Conservation (phyloP, 2,113 vertebrate species). For the Hystrix brachyura region DNA sequence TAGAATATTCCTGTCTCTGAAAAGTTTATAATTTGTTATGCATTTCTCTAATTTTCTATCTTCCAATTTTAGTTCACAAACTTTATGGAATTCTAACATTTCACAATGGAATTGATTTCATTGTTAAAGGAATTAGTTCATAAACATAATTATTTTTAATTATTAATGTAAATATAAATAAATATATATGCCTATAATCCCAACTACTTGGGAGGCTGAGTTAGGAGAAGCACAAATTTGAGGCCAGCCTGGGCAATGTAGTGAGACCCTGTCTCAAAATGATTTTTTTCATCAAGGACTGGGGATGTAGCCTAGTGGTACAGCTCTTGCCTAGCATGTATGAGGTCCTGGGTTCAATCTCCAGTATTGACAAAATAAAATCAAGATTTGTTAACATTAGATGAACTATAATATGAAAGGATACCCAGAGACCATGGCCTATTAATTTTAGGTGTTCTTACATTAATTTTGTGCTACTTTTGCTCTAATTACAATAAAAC, state of each 20-base stretch:
- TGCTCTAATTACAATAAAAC: conserved; percentile 62
- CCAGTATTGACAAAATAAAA: background rate
- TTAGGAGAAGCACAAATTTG: too few relatives aligned
- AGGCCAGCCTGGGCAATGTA: too few relatives aligned
- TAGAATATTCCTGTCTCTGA: background rate
- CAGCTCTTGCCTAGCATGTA: too few relatives aligned
- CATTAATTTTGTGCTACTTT: conserved; percentile 9
- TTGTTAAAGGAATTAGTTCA: background rate
- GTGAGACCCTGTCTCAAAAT: too few relatives aligned
- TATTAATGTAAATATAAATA: background rate
- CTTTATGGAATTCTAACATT: background rate
- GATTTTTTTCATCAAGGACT: too few relatives aligned
- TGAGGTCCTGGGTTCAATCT: too few relatives aligned
- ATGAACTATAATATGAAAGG: conserved; percentile 63
- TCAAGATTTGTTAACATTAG: background rate
- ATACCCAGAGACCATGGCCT: background rate
- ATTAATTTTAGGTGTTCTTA: conserved; percentile 60
- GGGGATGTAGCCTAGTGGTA: too few relatives aligned
- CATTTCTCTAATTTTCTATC: conserved; percentile 13
- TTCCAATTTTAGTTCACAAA: conserved; percentile 37
- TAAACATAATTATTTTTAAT: background rate
- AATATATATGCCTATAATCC: background rate
- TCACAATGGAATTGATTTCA: background rate
- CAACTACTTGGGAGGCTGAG: background rate
- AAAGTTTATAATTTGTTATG: background rate